Percentiles rank a stretch among this genome's conserved stretches.
phyloP scores from a whole-genome alignment of 2,113 vertebrate genomes.

The Scolopax mira region DNA sequence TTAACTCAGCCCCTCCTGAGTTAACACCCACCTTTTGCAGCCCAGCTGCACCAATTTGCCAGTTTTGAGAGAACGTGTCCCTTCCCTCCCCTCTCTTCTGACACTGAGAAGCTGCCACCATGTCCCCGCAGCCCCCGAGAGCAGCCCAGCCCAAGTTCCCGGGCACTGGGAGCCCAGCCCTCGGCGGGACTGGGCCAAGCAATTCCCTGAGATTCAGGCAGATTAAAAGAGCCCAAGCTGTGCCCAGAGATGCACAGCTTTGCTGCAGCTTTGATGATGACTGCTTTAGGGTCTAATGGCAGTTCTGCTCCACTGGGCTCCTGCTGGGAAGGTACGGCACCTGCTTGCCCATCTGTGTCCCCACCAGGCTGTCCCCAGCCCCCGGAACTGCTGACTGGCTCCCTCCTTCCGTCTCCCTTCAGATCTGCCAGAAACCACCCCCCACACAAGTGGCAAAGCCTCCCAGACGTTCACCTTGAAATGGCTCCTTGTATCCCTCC shows the following conservation, averaged over 20 bases:
- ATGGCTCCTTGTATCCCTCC: neutral
- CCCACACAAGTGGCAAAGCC: neutral
- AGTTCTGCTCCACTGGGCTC: conserved; percentile 31
- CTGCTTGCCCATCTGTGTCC: conserved; percentile 59
- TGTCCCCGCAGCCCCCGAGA: fast-evolving
- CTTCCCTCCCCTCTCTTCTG: neutral
- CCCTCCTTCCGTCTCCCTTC: neutral
- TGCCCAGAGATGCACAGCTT: neutral
- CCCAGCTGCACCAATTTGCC: neutral
- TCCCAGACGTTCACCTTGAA: conserved; percentile 48
- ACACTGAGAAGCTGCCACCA: neutral
- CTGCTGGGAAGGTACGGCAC: conserved; percentile 24
- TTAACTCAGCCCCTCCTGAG: neutral
- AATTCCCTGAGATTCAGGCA: fast-evolving
- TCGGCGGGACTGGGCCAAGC: fast-evolving
- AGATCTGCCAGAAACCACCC: neutral
- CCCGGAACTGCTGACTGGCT: neutral
- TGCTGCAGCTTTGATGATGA: conserved; percentile 33
- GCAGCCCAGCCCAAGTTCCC: fast-evolving
- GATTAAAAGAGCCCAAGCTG: neutral
- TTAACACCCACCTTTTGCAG: neutral
- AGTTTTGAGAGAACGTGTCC: neutral
- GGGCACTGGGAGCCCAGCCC: neutral
- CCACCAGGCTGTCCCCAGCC: neutral
- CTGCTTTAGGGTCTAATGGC: conserved; percentile 52